A percentile compares a stretch with the other conserved stretches of the same genome.
Evolutionary conservation across 1,140 invertebrate genomes (phyloP).

Genomic region (Aricia agestis): DNA sequence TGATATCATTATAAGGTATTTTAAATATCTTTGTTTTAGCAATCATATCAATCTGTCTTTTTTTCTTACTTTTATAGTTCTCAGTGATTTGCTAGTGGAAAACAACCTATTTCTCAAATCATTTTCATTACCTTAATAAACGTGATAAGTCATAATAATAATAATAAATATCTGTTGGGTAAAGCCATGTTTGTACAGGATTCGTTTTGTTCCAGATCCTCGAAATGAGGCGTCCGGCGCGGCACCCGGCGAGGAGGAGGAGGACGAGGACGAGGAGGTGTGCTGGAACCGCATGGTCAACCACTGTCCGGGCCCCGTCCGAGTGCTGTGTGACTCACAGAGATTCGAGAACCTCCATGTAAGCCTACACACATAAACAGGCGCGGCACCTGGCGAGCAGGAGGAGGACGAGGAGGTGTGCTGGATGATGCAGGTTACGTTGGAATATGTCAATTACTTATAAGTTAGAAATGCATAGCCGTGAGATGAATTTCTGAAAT

Average conservation of each 20-base stretch:
- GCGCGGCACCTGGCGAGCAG: constrained; percentile 22
- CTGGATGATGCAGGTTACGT: too few relatives aligned
- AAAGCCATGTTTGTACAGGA: background rate
- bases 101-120: too few relatives aligned
- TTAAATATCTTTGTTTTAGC: background rate
- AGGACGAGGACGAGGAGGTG: constrained; percentile 32
- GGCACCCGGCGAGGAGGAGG: constrained; percentile 4
- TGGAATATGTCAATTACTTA: too few relatives aligned
- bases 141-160: too few relatives aligned
- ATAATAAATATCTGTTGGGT: too few relatives aligned
- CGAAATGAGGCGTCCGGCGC: constrained; percentile 6
- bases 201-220: background rate
- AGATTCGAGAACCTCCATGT: constrained; percentile 57
- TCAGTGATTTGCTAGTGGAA: background rate
- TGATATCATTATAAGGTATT: background rate
- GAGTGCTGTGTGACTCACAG: constrained; percentile 43
- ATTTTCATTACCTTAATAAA: too few relatives aligned
- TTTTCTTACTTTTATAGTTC: background rate
- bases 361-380: constrained; percentile 27
- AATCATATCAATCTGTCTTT: background rate
- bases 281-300: constrained; percentile 36
- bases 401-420: constrained; percentile 33
- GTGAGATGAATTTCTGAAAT: too few relatives aligned
- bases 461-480: too few relatives aligned
- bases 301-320: constrained; percentile 36